Evolutionary conservation across 2,797 vertebrate genomes (phyloP), one percentile per base, ranked within the genome.

Genomic region (Tenualosa thibaudeaui): DNA sequence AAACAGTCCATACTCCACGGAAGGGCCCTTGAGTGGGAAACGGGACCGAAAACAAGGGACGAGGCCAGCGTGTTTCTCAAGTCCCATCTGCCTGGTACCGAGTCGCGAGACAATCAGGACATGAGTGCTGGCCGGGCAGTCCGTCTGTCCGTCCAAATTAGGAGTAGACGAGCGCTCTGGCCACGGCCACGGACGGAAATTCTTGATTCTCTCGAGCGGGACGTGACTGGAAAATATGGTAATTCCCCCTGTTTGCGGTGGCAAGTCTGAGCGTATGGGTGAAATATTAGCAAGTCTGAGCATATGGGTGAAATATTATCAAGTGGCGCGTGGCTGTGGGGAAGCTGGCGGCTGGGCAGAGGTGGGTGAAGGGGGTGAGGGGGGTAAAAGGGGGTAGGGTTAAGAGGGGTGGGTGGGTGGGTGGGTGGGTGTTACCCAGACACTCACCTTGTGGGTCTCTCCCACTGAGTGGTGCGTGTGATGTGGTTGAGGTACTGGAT

Each of bases 401-500:
- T 31, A 31, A 31, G 1, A 31, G 31, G 31, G 31, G 31, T 31
- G 0, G 31, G 31, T 31, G 86, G 15, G 53, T 62, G 13, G 81
- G 53, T 62, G 13, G 81, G 71, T 7, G 43, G 50, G 71, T 84
- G 84, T 37, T 46, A 46, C 46, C 46, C 46, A 46, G 3, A n/a
- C 31, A 40, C 92, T 91, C 94, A 99, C 98, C 98, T 94, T 53
- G 97, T 98, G 2, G 98, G 98, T 89, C 98, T 95, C 91, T 99
- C 97, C 98, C 98, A 98, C 71, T 99, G 98, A 0, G 98, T 98
- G 90, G 97, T 98, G 87, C 98, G 94, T 58, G 97, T 99, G 90
- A 98, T 98, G 89, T 99, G 98, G 91, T 98, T 99, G 88, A 99
- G 94, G 91, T 99, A 99, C 87, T 99, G 98, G 90, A 98, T 99